Evolutionary conservation across 2,797 vertebrate species (phyloP).

Genomic region (Acanthornis magna): DNA sequence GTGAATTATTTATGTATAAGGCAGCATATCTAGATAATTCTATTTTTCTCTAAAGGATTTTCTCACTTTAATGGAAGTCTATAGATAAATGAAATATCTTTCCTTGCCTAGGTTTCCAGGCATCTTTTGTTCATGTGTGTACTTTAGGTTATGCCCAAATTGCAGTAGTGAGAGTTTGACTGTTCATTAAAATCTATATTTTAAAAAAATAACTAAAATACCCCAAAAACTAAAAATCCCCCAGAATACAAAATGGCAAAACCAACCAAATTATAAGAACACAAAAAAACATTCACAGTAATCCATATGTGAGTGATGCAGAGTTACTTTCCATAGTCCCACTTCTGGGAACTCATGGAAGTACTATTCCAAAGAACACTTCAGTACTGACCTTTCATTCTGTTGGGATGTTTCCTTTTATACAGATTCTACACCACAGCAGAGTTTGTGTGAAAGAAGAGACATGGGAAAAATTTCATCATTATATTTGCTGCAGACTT

Average conservation of each 20-base stretch:
- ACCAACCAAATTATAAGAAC: background rate
- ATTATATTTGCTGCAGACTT: background rate
- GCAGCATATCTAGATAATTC: background rate
- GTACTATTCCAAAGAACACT: background rate
- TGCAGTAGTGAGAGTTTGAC: background rate
- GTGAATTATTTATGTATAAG: constrained; percentile 8
- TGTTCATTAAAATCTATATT: background rate
- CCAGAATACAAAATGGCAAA: background rate
- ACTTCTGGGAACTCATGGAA: background rate
- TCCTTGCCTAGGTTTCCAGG: background rate
- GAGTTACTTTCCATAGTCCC: background rate
- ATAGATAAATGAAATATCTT: background rate
- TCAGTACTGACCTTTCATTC: background rate
- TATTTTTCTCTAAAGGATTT: background rate
- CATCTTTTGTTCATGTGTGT: background rate
- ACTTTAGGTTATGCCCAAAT: background rate
- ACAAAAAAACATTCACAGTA: background rate
- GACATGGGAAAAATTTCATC: background rate
- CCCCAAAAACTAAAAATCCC: no score
- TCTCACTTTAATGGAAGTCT: background rate
- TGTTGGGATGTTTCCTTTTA: background rate
- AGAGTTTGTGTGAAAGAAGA: background rate
- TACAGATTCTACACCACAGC: background rate
- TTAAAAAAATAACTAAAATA: background rate
- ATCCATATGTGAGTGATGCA: background rate